Evolutionary conservation across 2,888 invertebrate genomes (phyloP).

Genomic region (Ichneumon xanthorius): DNA sequence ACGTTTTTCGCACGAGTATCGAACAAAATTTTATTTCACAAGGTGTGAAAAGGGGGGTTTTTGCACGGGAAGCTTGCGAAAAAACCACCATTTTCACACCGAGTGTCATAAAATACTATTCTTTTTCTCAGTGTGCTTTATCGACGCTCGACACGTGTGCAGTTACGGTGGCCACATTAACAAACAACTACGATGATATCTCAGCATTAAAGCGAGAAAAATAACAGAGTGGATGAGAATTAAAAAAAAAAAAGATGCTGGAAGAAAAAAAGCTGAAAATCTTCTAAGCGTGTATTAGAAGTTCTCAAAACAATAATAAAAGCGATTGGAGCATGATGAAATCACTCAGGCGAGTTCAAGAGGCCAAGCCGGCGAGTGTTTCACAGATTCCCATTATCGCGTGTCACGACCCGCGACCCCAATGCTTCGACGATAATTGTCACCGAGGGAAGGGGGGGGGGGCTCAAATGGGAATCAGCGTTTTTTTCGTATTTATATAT

Average conservation of each 20-base stretch:
- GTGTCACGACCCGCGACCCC: constrained; percentile 73
- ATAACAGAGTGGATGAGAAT: neutral
- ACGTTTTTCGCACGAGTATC: too few relatives aligned
- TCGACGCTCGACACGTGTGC: constrained; percentile 33
- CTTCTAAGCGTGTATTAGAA: neutral
- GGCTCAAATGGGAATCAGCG: constrained; percentile 24
- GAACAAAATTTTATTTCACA: too few relatives aligned
- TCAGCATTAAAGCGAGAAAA: neutral
- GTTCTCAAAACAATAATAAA: neutral
- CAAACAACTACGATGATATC: constrained; percentile 4
- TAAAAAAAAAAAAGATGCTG: neutral
- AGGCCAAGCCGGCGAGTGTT: constrained; percentile 3
- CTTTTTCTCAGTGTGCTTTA: too few relatives aligned
- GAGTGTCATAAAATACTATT: too few relatives aligned
- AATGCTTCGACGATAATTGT: constrained; percentile 53
- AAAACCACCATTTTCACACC: too few relatives aligned
- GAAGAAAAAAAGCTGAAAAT: neutral
- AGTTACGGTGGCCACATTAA: too few relatives aligned
- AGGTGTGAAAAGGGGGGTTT: too few relatives aligned
- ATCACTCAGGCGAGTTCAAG: constrained; percentile 36
- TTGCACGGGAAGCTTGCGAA: too few relatives aligned
- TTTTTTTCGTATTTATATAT: neutral
- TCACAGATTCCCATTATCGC: constrained; percentile 69
- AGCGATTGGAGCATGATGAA: constrained; percentile 27
- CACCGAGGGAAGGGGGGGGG: neutral